phyloP scores from a whole-genome alignment of 2,113 vertebrate species.

The Nothocercus nigrocapillus region DNA sequence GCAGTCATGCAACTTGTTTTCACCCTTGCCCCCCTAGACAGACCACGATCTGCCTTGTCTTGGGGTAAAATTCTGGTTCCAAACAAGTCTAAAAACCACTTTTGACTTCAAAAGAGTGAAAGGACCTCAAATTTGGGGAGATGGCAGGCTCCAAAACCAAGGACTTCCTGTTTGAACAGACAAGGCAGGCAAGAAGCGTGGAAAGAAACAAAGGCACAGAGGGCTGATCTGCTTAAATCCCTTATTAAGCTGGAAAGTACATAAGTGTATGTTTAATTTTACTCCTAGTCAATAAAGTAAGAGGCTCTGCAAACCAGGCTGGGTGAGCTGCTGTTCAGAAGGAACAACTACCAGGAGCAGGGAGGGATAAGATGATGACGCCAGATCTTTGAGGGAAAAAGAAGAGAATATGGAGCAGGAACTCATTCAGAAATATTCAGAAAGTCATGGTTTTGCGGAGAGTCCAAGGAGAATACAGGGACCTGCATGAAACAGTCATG shows the following conservation, averaged over 20 bases:
- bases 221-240: slow-evolving; percentile 24
- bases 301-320: background rate
- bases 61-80: background rate
- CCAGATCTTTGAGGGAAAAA: background rate
- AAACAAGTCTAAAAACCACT: background rate
- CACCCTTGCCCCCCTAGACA: background rate
- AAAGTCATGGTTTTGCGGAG: background rate
- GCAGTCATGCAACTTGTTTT: background rate
- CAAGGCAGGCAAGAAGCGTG: background rate
- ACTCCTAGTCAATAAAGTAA: background rate
- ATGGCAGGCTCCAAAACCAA: background rate
- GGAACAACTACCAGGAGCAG: background rate
- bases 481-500: background rate
- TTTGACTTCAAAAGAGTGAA: background rate
- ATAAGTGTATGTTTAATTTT: slow-evolving; percentile 46
- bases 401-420: background rate
- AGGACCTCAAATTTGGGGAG: background rate
- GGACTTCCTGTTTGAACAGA: slow-evolving; percentile 2
- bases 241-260: slow-evolving; percentile 44
- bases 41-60: background rate
- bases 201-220: slow-evolving; percentile 31
- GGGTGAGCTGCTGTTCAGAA: slow-evolving; percentile 9
- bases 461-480: background rate
- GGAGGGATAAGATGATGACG: background rate
- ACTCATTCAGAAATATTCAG: background rate